Evolutionary conservation across 2,113 vertebrate species (phyloP), one percentile per base, ranked within the genome.

Genomic region (Raphicerus campestris): DNA sequence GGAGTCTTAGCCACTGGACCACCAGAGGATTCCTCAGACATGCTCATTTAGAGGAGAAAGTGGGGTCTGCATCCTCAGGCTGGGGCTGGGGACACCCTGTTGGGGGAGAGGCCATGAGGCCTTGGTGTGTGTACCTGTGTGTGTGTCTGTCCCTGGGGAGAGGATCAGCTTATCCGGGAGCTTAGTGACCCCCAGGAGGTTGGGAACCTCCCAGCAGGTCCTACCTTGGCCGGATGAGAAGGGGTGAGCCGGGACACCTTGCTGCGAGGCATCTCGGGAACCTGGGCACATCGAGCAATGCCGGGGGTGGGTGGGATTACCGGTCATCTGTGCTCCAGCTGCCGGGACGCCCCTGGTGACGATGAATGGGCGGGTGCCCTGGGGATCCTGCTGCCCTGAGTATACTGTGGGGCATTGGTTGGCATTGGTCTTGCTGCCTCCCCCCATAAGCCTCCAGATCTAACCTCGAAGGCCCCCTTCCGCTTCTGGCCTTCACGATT

Each of bases 321-420:
- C 1, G 10, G 60, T 24, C 1, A 11, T 3, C 24, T 22, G 26
- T 13, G 26, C 90, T 7, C 51, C 5, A 10, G 75, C 20, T 53
- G 56, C 13, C 32, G 1, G 22, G 11, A 2, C 13, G 0, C 8
- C 4, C 28, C 2, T 5, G 35, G 30, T 1, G 15, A 16, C 0
- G 11, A 2, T 1, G 86, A 30, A 3, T 2, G 26, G 83, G 66
- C 22, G 3, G 4, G 0, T 10, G 32, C 32, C 4, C 5, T 1
- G 2, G 47, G 70, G 9, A 6, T 0, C 35, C n/a, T 1, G 13
- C 19, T 15, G 17, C 10, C 45, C 24, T 0, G 7, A 16, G 9
- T 19, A 10, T 19, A 42, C 20, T 1, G 1, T 5, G 30, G 24
- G 82, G 87, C 39, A n/a, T 35, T 39, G 35, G 45, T 32, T 47